Conservation (phyloP, 2,888 invertebrate species). For the Acronicta aceris region DNA sequence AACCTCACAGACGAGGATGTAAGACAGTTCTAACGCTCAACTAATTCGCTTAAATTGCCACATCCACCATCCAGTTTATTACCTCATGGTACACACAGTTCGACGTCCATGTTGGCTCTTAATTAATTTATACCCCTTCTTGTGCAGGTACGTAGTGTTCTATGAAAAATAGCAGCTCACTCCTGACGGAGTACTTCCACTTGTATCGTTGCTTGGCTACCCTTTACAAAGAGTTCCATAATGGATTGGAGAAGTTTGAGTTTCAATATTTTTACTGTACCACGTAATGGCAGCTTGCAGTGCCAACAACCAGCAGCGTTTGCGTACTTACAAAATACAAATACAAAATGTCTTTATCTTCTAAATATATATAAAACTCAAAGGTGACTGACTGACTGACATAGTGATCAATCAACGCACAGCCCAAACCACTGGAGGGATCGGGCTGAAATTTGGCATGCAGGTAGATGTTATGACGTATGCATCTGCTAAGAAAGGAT, state of each 20-base stretch:
- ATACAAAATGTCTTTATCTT: too few relatives aligned
- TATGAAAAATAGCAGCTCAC: conserved; percentile 56
- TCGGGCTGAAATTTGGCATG: too few relatives aligned
- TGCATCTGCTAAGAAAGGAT: too few relatives aligned
- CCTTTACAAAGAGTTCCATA: conserved; percentile 5
- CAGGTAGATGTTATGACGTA: too few relatives aligned
- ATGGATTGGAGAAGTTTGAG: background rate
- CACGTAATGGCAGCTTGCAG: too few relatives aligned
- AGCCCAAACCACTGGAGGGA: too few relatives aligned
- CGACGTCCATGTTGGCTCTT: conserved; percentile 65
- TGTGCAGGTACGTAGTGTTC: conserved; percentile 57
- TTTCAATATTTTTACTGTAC: background rate
- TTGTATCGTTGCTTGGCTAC: conserved; percentile 22
- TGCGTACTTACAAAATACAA: too few relatives aligned
- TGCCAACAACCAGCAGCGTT: too few relatives aligned
- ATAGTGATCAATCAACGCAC: too few relatives aligned
- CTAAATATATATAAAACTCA: too few relatives aligned
- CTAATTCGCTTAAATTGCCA: conserved; percentile 7
- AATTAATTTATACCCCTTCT: conserved; percentile 73
- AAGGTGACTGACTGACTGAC: too few relatives aligned
- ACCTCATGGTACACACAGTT: conserved; percentile 42
- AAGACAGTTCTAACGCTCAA: background rate
- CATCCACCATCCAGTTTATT: conserved; percentile 9
- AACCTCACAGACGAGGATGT: too few relatives aligned
- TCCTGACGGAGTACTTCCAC: conserved; percentile 21